Conservation (phyloP, 1,140 invertebrate species). For the Euura lappo region DNA sequence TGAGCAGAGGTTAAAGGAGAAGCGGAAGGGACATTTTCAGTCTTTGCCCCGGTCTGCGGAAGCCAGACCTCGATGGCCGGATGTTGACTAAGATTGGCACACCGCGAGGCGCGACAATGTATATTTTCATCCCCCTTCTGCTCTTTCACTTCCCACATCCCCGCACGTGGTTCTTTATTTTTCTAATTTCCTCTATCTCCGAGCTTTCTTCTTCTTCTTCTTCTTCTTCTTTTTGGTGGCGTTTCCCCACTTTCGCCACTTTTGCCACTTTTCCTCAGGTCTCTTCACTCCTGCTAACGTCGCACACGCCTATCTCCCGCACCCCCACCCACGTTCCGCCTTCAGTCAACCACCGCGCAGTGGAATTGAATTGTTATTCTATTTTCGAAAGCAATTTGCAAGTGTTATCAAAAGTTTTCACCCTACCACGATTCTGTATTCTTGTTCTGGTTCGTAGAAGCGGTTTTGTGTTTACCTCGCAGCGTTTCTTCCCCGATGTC, state of each 20-base stretch:
- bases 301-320: background rate
- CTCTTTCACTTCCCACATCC: slow-evolving; percentile 8
- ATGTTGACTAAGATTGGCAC: slow-evolving; percentile 15
- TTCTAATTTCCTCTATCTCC: slow-evolving; percentile 23
- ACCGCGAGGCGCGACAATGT: too few species aligned
- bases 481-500: too few species aligned
- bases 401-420: slow-evolving; percentile 57
- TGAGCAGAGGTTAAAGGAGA: slow-evolving; percentile 11
- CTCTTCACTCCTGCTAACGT: background rate
- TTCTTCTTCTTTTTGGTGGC: slow-evolving; percentile 1
- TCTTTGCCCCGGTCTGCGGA: slow-evolving; percentile 21
- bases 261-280: slow-evolving; percentile 14
- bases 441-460: background rate
- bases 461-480: background rate
- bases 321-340: slow-evolving; percentile 8
- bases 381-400: slow-evolving; percentile 61
- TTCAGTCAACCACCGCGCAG: slow-evolving; percentile 26
- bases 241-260: slow-evolving; percentile 9
- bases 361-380: slow-evolving; percentile 59
- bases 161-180: slow-evolving; percentile 24
- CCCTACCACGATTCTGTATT: slow-evolving; percentile 18
- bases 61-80: slow-evolving; percentile 10
- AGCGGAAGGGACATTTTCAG: slow-evolving; percentile 25
- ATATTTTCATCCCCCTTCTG: slow-evolving; percentile 17
- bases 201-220: slow-evolving; percentile 13